Evolutionary conservation across 2,888 invertebrate genomes (phyloP), one percentile per base, ranked within the genome.

Genomic region (Orchesella flavescens): DNA sequence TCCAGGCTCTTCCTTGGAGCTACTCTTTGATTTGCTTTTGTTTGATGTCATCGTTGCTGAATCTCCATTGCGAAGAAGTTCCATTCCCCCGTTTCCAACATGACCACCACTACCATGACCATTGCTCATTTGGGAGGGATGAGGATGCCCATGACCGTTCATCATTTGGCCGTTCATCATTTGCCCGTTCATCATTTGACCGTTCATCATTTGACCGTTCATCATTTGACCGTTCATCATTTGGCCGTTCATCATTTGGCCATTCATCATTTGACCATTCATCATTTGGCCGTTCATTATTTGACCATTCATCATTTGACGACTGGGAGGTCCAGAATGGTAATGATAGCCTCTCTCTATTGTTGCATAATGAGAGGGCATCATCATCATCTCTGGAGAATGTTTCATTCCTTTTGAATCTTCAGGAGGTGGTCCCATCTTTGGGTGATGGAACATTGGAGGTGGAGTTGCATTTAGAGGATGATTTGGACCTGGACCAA

Each of bases 371-470:
- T 88, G 88, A 66, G 86, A 86, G 15, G 87, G 87, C 76, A 84
- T 69, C 85, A 86, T 85, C 84, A 86, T 86, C 80, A 78, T 74
- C 61, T 87, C 86, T 13, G 87, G 85, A 0, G 87, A 85, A 34
- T 83, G 84, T 43, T 85, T 87, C 79, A 80, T 81, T 43, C 81
- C 85, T 21, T 84, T 84, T 1, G 21, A 49, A 17, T 86, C 85
- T 12, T 85, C 85, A 10, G 19, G 57, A 15, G 81, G 84, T 19
- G 71, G 77, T 13, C 24, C 24, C 87, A 87, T 87, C 24, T 83
- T 88, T 23, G 88, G 88, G 19, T 89, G 89, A 49, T 89, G 88
- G 84, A 86, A 88, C 84, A 86, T 88, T 49, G 86, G 88, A 63
- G 85, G 85, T 73, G 87, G 87, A 71, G 85, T 88, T 86, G 87